Evolutionary conservation across 2,113 vertebrate genomes (phyloP).

Genomic region (Solea senegalensis): DNA sequence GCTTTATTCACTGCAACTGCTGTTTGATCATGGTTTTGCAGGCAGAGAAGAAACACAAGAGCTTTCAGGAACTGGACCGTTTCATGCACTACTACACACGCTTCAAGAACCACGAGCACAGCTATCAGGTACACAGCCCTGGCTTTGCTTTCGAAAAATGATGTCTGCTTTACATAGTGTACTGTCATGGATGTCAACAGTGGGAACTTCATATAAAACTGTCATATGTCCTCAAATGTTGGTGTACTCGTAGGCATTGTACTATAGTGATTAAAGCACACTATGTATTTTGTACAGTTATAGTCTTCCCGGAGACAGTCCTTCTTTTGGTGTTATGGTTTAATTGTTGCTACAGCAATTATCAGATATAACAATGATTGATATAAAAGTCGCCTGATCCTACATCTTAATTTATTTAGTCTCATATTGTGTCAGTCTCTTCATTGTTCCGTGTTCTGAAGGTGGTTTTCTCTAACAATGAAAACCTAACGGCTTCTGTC

Average conservation of each 20-base stretch:
- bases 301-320: not conserved
- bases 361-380: conserved; percentile 5
- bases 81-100: conserved; percentile 99
- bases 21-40: conserved; percentile 68
- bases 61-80: conserved; percentile 97
- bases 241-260: not conserved
- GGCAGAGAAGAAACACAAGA: conserved; percentile 98
- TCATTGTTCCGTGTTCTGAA: conserved; percentile 11
- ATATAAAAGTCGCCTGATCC: not conserved
- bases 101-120: conserved; percentile 99
- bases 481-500: conserved; percentile 37
- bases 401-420: not conserved
- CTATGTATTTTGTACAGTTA: conserved; percentile 7
- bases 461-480: conserved; percentile 24
- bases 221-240: not conserved
- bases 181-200: not conserved
- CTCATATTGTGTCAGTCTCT: conserved; percentile 2
- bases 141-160: conserved; percentile 14
- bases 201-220: not conserved
- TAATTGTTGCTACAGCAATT: not conserved
- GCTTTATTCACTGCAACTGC: conserved; percentile 38
- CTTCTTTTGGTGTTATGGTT: not conserved
- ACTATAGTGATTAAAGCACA: not conserved
- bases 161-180: conserved; percentile 30
- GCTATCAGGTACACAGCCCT: conserved; percentile 88